Evolutionary conservation across 2,888 invertebrate genomes (phyloP).

Genomic region (Eilema caniola): DNA sequence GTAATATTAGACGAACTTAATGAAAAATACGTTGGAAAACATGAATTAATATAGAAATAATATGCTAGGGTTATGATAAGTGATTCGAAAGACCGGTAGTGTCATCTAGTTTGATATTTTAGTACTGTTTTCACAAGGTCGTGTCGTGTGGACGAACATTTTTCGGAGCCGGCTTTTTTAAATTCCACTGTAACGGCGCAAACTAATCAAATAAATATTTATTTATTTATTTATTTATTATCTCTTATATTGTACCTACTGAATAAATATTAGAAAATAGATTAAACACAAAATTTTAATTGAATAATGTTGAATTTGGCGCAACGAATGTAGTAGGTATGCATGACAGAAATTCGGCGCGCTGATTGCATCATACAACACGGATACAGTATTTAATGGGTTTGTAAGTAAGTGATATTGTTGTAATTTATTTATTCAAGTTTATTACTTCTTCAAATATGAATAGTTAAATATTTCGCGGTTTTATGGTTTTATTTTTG

Average conservation of each 20-base stretch:
- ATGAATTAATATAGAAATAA: neutral
- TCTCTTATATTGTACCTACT: too few species aligned
- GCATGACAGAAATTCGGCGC: constrained; percentile 32
- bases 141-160: neutral
- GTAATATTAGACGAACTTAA: neutral
- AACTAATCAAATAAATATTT: too few species aligned
- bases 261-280: neutral
- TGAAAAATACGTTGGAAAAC: neutral
- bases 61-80: neutral
- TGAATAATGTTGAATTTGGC: neutral
- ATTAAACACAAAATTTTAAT: neutral
- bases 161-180: constrained; percentile 5
- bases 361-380: constrained; percentile 43
- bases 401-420: neutral
- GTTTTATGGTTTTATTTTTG: neutral
- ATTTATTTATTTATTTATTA: too few species aligned
- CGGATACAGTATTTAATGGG: neutral
- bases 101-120: constrained; percentile 38
- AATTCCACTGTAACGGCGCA: neutral
- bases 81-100: constrained; percentile 25
- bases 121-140: constrained; percentile 19
- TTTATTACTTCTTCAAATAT: neutral
- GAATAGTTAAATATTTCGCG: neutral
- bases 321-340: neutral
- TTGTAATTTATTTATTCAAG: neutral